phyloP scores from a whole-genome alignment of 2,113 vertebrate species.

The Odocoileus hemionus region DNA sequence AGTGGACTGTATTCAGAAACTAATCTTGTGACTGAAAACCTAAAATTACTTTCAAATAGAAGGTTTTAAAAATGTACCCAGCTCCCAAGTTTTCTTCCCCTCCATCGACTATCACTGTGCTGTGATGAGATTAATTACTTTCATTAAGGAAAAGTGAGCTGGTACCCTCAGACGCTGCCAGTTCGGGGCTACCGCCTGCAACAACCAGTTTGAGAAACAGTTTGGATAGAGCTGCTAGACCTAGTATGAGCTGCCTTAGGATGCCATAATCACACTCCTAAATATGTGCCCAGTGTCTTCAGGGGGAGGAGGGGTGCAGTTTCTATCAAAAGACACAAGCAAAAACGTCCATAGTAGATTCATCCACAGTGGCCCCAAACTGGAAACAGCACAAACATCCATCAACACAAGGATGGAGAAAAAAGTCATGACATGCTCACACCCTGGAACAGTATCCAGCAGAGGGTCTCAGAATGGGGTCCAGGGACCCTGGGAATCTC shows the following conservation, averaged over 20 bases:
- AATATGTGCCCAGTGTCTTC: neutral
- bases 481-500: fast-evolving
- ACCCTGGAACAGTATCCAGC: fast-evolving
- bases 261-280: fast-evolving
- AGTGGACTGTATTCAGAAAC: neutral
- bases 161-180: neutral
- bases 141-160: neutral
- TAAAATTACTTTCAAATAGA: neutral
- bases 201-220: neutral
- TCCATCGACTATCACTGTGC: neutral
- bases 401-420: neutral
- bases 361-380: neutral
- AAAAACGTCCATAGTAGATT: neutral
- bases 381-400: neutral
- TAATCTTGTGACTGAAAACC: neutral
- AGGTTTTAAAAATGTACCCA: neutral
- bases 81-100: neutral
- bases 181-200: fast-evolving
- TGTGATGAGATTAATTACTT: neutral
- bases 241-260: neutral
- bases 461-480: neutral
- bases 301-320: neutral
- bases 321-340: neutral
- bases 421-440: fast-evolving
- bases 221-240: neutral